Conservation (phyloP, 2,888 invertebrate genomes). For the Lepidochitona cinerea region DNA sequence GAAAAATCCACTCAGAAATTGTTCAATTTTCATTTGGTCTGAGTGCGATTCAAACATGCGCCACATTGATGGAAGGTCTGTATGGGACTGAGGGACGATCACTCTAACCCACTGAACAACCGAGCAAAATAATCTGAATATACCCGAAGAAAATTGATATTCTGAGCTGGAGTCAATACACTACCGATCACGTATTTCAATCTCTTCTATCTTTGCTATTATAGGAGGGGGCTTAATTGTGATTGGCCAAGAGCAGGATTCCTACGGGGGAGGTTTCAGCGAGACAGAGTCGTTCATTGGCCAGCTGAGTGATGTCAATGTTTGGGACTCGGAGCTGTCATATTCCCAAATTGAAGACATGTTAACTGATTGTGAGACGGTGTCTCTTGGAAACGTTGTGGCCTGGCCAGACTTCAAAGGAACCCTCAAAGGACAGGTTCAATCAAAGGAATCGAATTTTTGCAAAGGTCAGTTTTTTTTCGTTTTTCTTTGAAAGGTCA, state of each 20-base stretch:
- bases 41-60: too few species aligned
- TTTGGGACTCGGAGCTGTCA: slow-evolving; percentile 75
- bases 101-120: too few species aligned
- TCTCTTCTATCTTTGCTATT: neutral
- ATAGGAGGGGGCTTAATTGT: slow-evolving; percentile 75
- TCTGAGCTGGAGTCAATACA: neutral
- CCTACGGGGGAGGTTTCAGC: slow-evolving; percentile 77
- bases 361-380: slow-evolving; percentile 64
- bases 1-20: too few species aligned
- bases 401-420: slow-evolving; percentile 77
- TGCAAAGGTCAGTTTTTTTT: slow-evolving; percentile 69
- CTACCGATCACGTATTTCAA: neutral
- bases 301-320: slow-evolving; percentile 76
- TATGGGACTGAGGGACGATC: too few species aligned
- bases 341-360: slow-evolving; percentile 70
- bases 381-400: slow-evolving; percentile 75
- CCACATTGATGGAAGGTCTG: too few species aligned
- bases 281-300: slow-evolving; percentile 80
- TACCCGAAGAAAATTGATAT: neutral
- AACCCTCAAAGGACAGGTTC: slow-evolving; percentile 74
- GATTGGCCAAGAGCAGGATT: slow-evolving; percentile 81
- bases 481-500: too few species aligned
- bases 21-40: too few species aligned
- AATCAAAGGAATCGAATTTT: slow-evolving; percentile 75
- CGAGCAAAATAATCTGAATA: neutral